These are phyloP conservation scores for Philantomba maxwellii DNA, from an alignment of 2,113 vertebrate species.

Conservation along the genomic window DNA sequence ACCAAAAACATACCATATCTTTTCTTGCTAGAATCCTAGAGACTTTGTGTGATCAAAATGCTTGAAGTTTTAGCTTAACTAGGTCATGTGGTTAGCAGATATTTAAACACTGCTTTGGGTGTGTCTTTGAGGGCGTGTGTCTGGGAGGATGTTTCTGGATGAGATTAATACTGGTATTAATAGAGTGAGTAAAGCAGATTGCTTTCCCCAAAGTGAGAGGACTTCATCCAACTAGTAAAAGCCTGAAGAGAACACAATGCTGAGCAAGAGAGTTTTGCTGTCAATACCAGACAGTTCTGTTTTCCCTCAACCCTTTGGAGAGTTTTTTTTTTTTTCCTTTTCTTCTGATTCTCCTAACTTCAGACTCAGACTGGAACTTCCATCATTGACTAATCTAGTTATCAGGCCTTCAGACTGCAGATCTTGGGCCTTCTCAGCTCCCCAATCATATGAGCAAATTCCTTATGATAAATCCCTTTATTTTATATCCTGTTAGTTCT, in stretches of 20 bases:
- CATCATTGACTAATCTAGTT: neutral
- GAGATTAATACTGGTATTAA: neutral
- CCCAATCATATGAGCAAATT: neutral
- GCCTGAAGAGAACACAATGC: neutral
- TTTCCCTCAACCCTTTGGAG: neutral
- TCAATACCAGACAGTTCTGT: neutral
- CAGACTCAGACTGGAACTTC: neutral
- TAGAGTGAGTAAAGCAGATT: neutral
- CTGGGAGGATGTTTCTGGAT: neutral
- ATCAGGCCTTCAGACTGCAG: neutral
- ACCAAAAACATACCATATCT: neutral
- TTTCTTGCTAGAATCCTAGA: neutral
- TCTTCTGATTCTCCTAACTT: neutral
- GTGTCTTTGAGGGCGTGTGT: neutral
- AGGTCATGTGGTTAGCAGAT: neutral
- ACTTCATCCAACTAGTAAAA: neutral
- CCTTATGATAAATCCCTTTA: neutral
- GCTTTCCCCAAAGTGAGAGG: neutral
- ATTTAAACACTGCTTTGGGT: neutral
- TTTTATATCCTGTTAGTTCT: neutral
- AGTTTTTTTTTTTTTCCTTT: neutral
- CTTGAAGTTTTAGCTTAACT: neutral
- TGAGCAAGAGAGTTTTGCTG: neutral
- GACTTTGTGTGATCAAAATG: neutral
- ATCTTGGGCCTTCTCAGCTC: neutral